phyloP scores from a whole-genome alignment of 1,140 invertebrate species.

The Dolichoris vasculosae region DNA sequence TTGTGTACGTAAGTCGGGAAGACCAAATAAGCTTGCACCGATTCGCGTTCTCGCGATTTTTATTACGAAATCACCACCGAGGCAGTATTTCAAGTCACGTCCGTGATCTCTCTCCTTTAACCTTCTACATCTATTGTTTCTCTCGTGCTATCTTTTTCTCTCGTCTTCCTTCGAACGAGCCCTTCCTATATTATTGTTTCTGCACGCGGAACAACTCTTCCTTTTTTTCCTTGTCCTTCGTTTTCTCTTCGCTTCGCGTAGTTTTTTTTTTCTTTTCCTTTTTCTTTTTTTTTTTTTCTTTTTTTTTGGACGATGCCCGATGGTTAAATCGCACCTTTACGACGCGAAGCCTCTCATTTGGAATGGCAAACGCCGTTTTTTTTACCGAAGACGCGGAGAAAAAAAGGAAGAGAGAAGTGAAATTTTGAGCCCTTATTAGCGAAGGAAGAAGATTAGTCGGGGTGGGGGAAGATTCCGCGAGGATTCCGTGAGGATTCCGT shows the following conservation, averaged over 20 bases:
- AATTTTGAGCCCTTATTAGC: constrained; percentile 25
- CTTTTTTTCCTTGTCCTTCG: neutral
- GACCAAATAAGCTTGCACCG: constrained; percentile 17
- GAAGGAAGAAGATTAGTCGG: neutral
- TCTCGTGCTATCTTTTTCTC: constrained; percentile 35
- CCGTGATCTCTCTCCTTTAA: neutral
- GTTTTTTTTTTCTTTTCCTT: constrained; percentile 32
- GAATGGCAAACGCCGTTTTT: neutral
- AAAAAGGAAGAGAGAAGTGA: constrained; percentile 22
- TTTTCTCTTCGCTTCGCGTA: neutral
- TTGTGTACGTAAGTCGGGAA: constrained; percentile 30
- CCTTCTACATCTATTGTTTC: constrained; percentile 49
- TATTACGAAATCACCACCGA: constrained; percentile 60
- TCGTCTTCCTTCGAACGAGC: neutral
- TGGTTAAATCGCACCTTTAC: constrained; percentile 49
- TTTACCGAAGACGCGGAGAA: neutral
- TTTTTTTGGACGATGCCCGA: constrained; percentile 9
- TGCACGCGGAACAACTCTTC: constrained; percentile 36
- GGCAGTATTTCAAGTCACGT: constrained; percentile 43
- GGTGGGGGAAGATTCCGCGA: neutral
- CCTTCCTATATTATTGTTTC: constrained; percentile 60
- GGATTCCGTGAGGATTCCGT: neutral
- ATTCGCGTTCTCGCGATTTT: constrained; percentile 55
- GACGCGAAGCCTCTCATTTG: constrained; percentile 48
- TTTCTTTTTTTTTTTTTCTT: neutral